A percentile compares a stretch with the other conserved stretches of the same genome.
These are phyloP conservation scores for Drosophila miranda DNA, from an alignment of 1,140 invertebrate species.

Conservation along the genomic window DNA sequence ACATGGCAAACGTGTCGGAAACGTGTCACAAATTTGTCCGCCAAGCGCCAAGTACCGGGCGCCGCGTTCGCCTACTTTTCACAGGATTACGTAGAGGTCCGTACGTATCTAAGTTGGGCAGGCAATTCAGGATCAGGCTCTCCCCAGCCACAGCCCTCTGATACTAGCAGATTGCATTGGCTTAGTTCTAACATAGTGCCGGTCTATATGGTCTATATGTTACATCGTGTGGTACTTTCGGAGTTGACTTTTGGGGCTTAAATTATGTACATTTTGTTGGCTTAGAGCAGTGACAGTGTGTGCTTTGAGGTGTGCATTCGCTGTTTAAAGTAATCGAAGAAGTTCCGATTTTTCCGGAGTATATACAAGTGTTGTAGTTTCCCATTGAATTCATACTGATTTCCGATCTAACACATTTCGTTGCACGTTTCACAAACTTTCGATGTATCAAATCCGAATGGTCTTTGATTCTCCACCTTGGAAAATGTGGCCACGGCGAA, in stretches of 20 bases:
- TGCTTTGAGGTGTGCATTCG: too few relatives aligned
- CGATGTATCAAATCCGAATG: too few relatives aligned
- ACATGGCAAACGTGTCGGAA: conserved; percentile 76
- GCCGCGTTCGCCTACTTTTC: conserved; percentile 60
- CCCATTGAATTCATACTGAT: too few relatives aligned
- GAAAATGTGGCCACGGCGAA: not conserved
- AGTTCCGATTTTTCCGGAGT: too few relatives aligned
- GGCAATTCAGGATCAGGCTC: not conserved
- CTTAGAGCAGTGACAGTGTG: too few relatives aligned
- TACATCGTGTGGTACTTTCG: not conserved
- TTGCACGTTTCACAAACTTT: too few relatives aligned
- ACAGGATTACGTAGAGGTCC: conserved; percentile 54
- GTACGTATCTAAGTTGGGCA: not conserved
- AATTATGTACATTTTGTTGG: too few relatives aligned
- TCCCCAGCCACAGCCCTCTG: too few relatives aligned
- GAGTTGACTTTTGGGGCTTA: not conserved
- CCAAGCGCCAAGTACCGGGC: conserved; percentile 8
- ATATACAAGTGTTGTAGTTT: too few relatives aligned
- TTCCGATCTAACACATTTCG: too few relatives aligned
- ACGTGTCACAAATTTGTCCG: conserved; percentile 76
- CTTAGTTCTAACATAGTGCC: conserved; percentile 23
- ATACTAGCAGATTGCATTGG: conserved; percentile 9
- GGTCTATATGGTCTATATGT: not conserved
- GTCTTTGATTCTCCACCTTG: too few relatives aligned
- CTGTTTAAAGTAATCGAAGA: too few relatives aligned